Percentiles rank a stretch among this genome's conserved stretches.
phyloP scores from a whole-genome alignment of 2,888 invertebrate species.

The Ptilodon capucinus region DNA sequence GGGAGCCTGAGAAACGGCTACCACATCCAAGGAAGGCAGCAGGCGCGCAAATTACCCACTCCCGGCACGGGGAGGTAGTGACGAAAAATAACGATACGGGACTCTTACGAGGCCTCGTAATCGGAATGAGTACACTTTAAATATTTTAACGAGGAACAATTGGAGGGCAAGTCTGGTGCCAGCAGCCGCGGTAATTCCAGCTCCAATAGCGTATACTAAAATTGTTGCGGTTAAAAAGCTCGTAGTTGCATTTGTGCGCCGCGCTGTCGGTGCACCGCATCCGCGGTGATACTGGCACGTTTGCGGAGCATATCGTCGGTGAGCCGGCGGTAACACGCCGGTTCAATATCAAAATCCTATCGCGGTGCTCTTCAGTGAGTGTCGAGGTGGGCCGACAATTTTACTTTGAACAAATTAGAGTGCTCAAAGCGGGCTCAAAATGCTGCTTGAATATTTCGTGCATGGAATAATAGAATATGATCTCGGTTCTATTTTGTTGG shows the following conservation, averaged over 20 bases:
- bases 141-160: conserved; percentile 84
- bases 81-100: conserved; percentile 86
- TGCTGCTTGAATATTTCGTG: conserved; percentile 74
- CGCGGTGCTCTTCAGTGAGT: conserved; percentile 46
- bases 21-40: conserved; percentile 88
- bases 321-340: conserved; percentile 46
- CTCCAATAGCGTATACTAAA: conserved; percentile 87
- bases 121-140: conserved; percentile 82
- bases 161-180: conserved; percentile 86
- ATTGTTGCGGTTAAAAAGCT: conserved; percentile 87
- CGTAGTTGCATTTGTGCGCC: conserved; percentile 80
- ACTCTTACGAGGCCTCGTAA: conserved; percentile 81
- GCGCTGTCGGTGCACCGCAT: conserved; percentile 72
- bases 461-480: conserved; percentile 87
- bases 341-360: conserved; percentile 46
- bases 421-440: conserved; percentile 83
- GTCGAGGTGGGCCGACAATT: conserved; percentile 66
- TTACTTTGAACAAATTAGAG: conserved; percentile 87
- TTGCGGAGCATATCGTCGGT: conserved; percentile 48
- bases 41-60: conserved; percentile 81
- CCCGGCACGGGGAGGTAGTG: conserved; percentile 76
- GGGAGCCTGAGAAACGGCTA: conserved; percentile 87
- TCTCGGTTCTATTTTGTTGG: conserved; percentile 85
- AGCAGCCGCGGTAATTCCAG: conserved; percentile 89
- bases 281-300: conserved; percentile 55